Conservation (phyloP, 2,113 vertebrate species). For the Pseudopodoces humilis region DNA sequence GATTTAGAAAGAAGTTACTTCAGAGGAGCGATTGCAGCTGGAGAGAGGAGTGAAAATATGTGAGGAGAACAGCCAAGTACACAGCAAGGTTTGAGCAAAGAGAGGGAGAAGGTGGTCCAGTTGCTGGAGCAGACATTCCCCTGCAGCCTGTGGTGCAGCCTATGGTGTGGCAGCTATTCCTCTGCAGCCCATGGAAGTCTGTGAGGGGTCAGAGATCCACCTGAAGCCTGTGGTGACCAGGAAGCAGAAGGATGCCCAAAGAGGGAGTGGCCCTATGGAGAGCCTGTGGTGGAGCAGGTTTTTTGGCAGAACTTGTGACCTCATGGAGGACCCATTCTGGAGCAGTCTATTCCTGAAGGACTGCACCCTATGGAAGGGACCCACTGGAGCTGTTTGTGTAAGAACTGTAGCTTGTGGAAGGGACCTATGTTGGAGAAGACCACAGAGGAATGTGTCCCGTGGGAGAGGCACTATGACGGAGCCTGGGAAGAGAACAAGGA, state of each 20-base stretch:
- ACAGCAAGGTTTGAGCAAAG: not conserved
- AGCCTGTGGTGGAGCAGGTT: not conserved
- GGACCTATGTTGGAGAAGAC: not conserved
- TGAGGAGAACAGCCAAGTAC: not conserved
- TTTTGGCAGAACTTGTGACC: not conserved
- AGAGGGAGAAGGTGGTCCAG: not conserved
- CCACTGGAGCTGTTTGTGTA: not conserved
- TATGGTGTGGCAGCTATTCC: not conserved
- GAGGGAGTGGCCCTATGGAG: not conserved
- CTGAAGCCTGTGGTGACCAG: not conserved
- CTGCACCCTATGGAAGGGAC: not conserved
- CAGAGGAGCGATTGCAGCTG: not conserved
- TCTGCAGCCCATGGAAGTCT: not conserved
- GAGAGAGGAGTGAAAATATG: not conserved
- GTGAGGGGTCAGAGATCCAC: too few species aligned
- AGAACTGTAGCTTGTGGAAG: not conserved
- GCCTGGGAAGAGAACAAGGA: not conserved
- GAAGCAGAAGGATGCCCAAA: not conserved
- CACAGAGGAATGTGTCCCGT: accelerated
- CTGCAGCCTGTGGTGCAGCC: not conserved
- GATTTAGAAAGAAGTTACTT: not conserved
- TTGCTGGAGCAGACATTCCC: not conserved
- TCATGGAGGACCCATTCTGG: not conserved
- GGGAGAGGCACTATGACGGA: not conserved
- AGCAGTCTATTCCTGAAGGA: not conserved